phyloP scores from a whole-genome alignment of 2,888 invertebrate genomes.

The Eupeodes luniger region DNA sequence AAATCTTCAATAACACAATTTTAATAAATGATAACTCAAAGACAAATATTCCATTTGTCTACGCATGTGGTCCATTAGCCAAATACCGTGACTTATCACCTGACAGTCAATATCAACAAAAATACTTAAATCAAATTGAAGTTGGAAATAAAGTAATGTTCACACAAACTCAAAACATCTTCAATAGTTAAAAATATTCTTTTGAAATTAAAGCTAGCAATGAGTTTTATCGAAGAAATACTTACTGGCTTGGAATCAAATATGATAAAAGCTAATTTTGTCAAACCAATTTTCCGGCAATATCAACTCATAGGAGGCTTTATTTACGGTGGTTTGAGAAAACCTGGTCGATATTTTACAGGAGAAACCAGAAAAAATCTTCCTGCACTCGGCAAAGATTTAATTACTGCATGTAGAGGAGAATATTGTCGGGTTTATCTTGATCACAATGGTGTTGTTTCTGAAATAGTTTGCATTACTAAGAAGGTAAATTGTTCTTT shows the following conservation, averaged over 20 bases:
- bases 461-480: conserved; percentile 80
- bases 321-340: conserved; percentile 60
- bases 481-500: conserved; percentile 72
- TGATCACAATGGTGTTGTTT: conserved; percentile 77
- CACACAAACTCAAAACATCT: background rate
- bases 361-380: conserved; percentile 2
- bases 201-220: conserved; percentile 32
- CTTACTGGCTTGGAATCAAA: background rate
- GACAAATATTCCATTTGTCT: conserved; percentile 58
- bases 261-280: conserved; percentile 21
- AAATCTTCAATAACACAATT: conserved; percentile 21
- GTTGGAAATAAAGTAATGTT: conserved; percentile 50
- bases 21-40: conserved; percentile 40
- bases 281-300: conserved; percentile 66
- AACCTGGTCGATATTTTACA: conserved; percentile 51
- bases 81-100: conserved; percentile 24
- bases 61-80: conserved; percentile 48
- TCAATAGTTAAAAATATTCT: background rate
- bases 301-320: conserved; percentile 26
- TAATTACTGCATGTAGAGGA: conserved; percentile 71
- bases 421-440: conserved; percentile 80
- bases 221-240: conserved; percentile 41
- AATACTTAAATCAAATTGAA: conserved; percentile 55
- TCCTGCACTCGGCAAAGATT: conserved; percentile 23
- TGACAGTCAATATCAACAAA: conserved; percentile 41